Base-by-base conservation (phyloP, 2,888 invertebrate species). In the Parnassius glacialis region DNA sequence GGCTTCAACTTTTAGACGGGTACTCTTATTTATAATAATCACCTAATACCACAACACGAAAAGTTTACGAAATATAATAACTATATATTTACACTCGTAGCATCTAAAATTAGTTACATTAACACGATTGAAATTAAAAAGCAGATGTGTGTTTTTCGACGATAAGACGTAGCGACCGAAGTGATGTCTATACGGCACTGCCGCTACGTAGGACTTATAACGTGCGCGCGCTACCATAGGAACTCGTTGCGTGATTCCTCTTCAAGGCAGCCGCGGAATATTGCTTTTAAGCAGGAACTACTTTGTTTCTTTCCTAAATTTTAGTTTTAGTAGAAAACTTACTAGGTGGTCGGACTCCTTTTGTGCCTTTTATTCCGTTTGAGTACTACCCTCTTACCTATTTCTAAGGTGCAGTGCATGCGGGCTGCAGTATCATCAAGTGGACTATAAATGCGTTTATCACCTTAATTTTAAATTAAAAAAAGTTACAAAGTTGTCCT, bases 131-230 rank as follows among this genome's bases (percentile, higher is more conserved):
- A 57, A 48, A 57, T 62, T 57, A 57, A 42, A 47, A 43, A 62
- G 44, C 53, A 25, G 53, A 54, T 53, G 42, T 47, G 20, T 16
- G 12, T 43, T 10, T n/a, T 13, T n/a, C n/a, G 9, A 13, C 53
- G 48, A 16, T 16, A 25, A 50, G 55, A 73, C 74, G 74, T 72
- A 73, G 69, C 69, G 68, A 59, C 65, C 70, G 69, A 65, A 67
- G 69, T 61, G 67, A 62, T 64, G 69, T 67, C 74, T 71, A 69
- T 73, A 73, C 72, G 69, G 64, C 65, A 74, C 74, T 74, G 73
- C 73, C 70, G 71, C 70, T 68, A 63, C 62, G 66, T 64, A 62
- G 48, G 57, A 60, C 55, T 20, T 53, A 41, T 54, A 52, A 25
- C 64, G 60, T 72, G 72, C 71, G 72, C 72, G 71, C 73, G 68